These are phyloP conservation scores for Brachionichthys hirsutus DNA, from an alignment of 2,113 vertebrate species.

Conservation along the genomic window DNA sequence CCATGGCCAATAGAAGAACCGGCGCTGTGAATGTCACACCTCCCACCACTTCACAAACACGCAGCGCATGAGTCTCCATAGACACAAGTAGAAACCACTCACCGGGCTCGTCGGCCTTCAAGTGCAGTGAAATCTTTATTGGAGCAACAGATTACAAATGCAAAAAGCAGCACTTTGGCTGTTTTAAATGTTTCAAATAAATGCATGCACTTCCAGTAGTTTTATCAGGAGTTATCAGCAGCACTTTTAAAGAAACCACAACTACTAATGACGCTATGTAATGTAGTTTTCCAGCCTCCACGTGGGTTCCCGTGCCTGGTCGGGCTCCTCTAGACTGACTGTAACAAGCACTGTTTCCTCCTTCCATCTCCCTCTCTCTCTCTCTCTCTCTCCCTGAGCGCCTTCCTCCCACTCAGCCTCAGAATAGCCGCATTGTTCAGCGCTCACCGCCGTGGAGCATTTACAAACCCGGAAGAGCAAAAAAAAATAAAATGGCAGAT, in stretches of 20 bases:
- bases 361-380: conserved; percentile 45
- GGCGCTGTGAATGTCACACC: conserved; percentile 32
- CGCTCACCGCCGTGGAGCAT: conserved; percentile 31
- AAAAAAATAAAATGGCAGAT: conserved; percentile 13
- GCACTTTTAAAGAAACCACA: too few species aligned
- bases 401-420: conserved; percentile 54
- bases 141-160: too few species aligned
- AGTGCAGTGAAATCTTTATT: conserved; percentile 13
- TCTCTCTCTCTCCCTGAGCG: background rate
- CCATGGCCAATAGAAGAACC: background rate
- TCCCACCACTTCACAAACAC: conserved; percentile 16
- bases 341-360: conserved; percentile 53
- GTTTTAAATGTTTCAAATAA: too few species aligned
- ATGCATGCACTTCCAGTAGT: too few species aligned
- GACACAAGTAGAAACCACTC: background rate
- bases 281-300: conserved; percentile 25
- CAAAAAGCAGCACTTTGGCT: conserved; percentile 4
- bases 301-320: conserved; percentile 26
- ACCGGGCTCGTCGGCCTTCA: background rate
- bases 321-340: conserved; percentile 36
- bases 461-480: conserved; percentile 21
- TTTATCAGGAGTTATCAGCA: too few species aligned
- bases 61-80: background rate
- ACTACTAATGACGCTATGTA: too few species aligned
- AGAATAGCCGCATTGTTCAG: conserved; percentile 64